These are phyloP conservation scores for Chionis minor DNA, from an alignment of 2,113 vertebrate species.

Conservation along the genomic window DNA sequence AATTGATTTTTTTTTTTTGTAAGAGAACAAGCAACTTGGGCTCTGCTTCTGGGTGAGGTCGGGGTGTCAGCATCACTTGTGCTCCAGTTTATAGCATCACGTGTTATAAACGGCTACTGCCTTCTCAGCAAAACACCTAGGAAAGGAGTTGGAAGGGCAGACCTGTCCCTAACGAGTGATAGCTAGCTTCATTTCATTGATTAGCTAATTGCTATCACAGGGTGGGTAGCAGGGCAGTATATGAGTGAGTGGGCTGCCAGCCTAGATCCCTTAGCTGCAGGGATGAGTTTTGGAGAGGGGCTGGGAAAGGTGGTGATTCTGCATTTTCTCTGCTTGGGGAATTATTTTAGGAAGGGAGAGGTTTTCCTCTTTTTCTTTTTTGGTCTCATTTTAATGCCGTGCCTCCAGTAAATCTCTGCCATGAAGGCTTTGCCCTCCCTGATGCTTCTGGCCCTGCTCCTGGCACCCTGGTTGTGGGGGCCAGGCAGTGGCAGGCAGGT, in stretches of 20 bases:
- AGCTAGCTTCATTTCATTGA: background rate
- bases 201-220: constrained; percentile 13
- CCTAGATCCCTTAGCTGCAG: rapidly evolving
- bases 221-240: background rate
- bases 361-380: background rate
- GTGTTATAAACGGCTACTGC: background rate
- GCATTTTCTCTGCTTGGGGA: rapidly evolving
- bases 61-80: background rate
- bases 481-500: background rate
- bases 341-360: background rate
- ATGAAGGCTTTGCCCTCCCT: background rate
- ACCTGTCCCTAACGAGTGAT: background rate
- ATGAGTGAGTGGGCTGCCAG: background rate
- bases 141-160: background rate
- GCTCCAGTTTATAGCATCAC: background rate
- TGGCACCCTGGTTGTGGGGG: background rate
- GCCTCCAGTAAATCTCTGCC: background rate
- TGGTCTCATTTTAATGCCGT: background rate
- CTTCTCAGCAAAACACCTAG: background rate
- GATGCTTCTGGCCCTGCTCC: background rate
- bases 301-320: background rate
- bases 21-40: background rate
- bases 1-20: background rate
- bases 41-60: background rate
- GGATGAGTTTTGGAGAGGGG: background rate